Base-by-base conservation (phyloP, 2,888 invertebrate species). In the Tetragnatha montana region DNA sequence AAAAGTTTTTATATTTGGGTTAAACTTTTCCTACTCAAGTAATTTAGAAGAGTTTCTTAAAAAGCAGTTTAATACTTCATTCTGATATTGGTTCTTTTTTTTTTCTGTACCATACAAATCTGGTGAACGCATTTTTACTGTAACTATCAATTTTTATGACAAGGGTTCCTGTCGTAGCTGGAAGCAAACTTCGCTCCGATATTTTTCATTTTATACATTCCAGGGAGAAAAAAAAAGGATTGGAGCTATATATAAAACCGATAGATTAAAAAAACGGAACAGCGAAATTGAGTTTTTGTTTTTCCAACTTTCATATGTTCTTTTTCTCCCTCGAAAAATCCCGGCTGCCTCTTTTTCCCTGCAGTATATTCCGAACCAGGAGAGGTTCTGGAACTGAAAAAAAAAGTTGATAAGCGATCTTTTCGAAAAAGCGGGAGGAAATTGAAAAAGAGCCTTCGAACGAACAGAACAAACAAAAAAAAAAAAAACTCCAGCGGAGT, bases 391-490 rank as follows among this genome's bases (percentile, higher is more conserved):
- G n/a, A 50, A 17, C 69, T 12, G 7, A 17, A 79, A 51, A 83
- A 22, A 73, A 68, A 50, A 81, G 17, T 76, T 89, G 75, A 89
- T 89, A 89, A 89, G 89, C 89, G 85, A 84, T 85, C 81, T 85
- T 69, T 83, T 60, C 49, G 75, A 89, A 89, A 85, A 89, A 81
- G 75, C 74, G 81, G 81, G 78, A 87, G 81, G 87, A 87, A 87
- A 87, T 87, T 87, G 87, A 85, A 85, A 88, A 88, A 88, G 82
- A 84, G 74, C 70, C 73, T 73, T 79, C 51, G 68, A 79, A 80
- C 60, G 74, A 60, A 82, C 21, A 78, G 71, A 82, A 83, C 73
- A 76, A 81, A 71, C 51, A 50, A 47, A 76, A 71, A 82, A 78
- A 87, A n/a, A 70, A 19, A 82, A 76, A 35, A 50, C 49, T 68